Conservation (phyloP, 2,797 vertebrate species). For the Rhyacichthys aspro region DNA sequence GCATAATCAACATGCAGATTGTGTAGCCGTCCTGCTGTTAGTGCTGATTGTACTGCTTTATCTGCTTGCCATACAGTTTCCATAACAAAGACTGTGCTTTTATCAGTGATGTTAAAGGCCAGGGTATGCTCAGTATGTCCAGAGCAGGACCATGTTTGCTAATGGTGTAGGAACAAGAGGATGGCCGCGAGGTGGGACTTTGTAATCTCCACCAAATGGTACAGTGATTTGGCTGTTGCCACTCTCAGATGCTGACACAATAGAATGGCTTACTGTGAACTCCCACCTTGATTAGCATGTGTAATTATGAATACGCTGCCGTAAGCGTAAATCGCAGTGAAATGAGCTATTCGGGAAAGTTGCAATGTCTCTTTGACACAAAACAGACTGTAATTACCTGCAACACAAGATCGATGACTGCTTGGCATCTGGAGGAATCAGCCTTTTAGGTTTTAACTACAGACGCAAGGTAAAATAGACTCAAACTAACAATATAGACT, state of each 20-base stretch:
- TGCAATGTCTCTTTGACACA: constrained; percentile 57
- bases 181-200: constrained; percentile 26
- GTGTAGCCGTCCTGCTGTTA: constrained; percentile 40
- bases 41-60: constrained; percentile 18
- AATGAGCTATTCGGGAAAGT: constrained; percentile 53
- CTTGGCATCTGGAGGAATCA: constrained; percentile 61
- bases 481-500: too few relatives aligned
- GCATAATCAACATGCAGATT: constrained; percentile 66
- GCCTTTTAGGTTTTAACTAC: too few relatives aligned
- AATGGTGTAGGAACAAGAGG: constrained; percentile 12
- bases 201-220: constrained; percentile 58
- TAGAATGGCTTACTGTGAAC: constrained; percentile 71
- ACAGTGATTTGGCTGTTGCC: constrained; percentile 67
- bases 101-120: constrained; percentile 16
- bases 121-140: background rate
- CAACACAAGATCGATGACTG: constrained; percentile 65
- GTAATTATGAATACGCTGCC: constrained; percentile 78
- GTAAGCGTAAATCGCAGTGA: constrained; percentile 66
- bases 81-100: constrained; percentile 19
- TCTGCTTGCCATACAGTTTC: constrained; percentile 11
- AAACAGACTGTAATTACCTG: constrained; percentile 67
- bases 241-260: constrained; percentile 74
- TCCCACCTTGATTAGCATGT: constrained; percentile 79
- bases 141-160: constrained; percentile 34
- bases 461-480: too few relatives aligned